Conservation (phyloP, 1,140 invertebrate species). For the Neomicropteryx cornuta region DNA sequence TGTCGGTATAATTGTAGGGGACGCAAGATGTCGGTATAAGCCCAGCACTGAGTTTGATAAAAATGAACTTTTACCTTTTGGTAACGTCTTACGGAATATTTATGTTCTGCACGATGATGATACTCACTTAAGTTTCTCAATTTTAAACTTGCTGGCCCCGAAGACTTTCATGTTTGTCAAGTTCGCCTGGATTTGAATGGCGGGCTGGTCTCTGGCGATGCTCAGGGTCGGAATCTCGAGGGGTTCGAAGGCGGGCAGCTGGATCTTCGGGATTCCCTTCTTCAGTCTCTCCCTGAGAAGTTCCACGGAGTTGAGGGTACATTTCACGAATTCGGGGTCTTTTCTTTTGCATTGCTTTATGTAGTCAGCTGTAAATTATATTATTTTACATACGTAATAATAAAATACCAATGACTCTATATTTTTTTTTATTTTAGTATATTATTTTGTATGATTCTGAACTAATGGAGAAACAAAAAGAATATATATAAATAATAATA, state of each 20-base stretch:
- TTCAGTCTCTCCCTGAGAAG: constrained; percentile 42
- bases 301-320: constrained; percentile 45
- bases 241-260: constrained; percentile 52
- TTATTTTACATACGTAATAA: too few species aligned
- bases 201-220: constrained; percentile 52
- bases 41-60: too few species aligned
- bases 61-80: too few species aligned
- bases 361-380: constrained; percentile 37
- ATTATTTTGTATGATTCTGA: too few species aligned
- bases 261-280: constrained; percentile 51
- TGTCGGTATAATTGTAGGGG: too few species aligned
- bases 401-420: too few species aligned
- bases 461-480: too few species aligned
- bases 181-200: constrained; percentile 51
- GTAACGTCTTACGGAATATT: too few species aligned
- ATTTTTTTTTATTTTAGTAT: too few species aligned
- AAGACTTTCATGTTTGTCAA: constrained; percentile 51
- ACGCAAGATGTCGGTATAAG: too few species aligned
- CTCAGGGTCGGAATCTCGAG: constrained; percentile 47
- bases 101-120: too few species aligned
- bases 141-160: constrained; percentile 46
- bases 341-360: constrained; percentile 46
- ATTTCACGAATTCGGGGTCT: constrained; percentile 48
- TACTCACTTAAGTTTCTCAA: constrained; percentile 52
- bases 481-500: too few species aligned